Evolutionary conservation across 2,888 invertebrate species (phyloP), one percentile per base, ranked within the genome.

Genomic region (Erebia aethiops): DNA sequence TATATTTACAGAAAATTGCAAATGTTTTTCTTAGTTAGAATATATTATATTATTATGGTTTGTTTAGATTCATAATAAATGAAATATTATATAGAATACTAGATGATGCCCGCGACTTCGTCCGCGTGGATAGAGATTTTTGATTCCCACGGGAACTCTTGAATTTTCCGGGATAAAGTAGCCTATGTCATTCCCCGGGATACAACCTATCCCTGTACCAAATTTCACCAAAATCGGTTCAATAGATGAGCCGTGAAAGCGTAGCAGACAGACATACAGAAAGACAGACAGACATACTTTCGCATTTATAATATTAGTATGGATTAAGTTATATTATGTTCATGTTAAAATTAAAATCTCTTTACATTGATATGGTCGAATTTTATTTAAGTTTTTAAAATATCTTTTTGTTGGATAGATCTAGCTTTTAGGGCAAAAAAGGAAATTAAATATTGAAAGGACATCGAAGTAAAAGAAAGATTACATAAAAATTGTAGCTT

Each of bases 391-490:
- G n/a, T 51, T n/a, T 51, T 51, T 14, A 51, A 16, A 52, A 16
- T 9, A 52, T 52, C 7, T 16, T 18, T 18, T 18, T 10, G 16
- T 54, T 18, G 54, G 18, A 2, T 54, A 11, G 10, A 16, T 16
- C n/a, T 52, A 52, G 9, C 2, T 18, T 18, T 2, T 11, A 18
- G 18, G 21, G 26, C 56, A 60, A 60, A 62, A 46, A 8, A 49
- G 16, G 9, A 62, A 62, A 8, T 21, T 8, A 65, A 65, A 43
- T 7, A 65, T 18, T 43, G 43, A 62, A 46, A 57, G 16, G 57
- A 74, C 78, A 77, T 76, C 78, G 76, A 78, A 74, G n/a, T 61
- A 71, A 67, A 69, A 67, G 13, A 65, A 58, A 60, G 7, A 60
- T 18, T 54, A 54, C 7, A 18, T 68, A 70, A 72, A 70, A 69